These are phyloP conservation scores for Falco biarmicus DNA, from an alignment of 2,797 vertebrate genomes.

Conservation along the genomic window DNA sequence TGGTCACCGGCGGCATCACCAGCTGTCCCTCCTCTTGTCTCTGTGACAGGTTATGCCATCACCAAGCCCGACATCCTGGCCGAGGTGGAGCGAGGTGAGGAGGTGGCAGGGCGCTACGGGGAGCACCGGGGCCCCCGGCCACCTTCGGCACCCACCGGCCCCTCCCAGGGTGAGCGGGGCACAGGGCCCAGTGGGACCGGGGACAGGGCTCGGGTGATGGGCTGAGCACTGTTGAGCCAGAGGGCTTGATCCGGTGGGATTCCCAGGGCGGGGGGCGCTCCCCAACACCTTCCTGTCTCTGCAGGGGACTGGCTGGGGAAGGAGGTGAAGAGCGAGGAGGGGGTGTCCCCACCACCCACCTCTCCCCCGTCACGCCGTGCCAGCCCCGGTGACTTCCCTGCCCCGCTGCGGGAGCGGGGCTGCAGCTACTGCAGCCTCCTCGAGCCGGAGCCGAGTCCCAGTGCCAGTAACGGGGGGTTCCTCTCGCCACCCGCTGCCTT, in stretches of 20 bases:
- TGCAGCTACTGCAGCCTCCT: background rate
- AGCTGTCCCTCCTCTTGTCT: background rate
- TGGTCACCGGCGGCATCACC: background rate
- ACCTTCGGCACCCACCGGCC: accelerated
- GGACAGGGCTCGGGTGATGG: accelerated
- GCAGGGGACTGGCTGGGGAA: conserved; percentile 33
- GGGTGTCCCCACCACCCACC: background rate
- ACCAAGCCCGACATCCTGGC: conserved; percentile 56
- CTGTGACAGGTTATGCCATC: background rate
- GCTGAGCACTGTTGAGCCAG: accelerated
- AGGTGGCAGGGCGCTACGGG: background rate
- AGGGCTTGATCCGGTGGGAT: accelerated
- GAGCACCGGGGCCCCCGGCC: background rate
- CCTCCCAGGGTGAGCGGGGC: conserved; percentile 11
- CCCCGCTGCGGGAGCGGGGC: background rate
- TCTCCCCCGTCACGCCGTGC: accelerated
- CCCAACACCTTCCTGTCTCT: background rate
- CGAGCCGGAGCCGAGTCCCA: background rate
- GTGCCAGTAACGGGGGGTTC: background rate
- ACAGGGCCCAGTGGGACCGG: background rate
- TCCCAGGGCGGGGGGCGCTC: background rate
- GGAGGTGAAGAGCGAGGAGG: conserved; percentile 44
- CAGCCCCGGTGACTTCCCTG: background rate
- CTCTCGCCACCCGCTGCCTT: background rate
- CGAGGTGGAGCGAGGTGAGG: conserved; percentile 30